Conservation (phyloP, 2,797 vertebrate genomes). For the Centropyge bicolor region DNA sequence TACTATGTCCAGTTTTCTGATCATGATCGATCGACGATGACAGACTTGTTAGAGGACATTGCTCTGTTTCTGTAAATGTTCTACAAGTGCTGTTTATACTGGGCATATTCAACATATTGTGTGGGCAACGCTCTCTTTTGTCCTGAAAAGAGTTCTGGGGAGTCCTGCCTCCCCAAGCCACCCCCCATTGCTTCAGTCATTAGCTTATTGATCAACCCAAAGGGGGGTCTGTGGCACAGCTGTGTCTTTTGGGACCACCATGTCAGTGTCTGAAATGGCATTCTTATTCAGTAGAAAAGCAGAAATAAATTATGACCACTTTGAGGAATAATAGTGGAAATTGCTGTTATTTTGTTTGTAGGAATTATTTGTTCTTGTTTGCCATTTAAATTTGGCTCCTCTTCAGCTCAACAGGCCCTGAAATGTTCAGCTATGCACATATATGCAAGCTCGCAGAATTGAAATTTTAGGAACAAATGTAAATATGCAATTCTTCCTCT, state of each 20-base stretch:
- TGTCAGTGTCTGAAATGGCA: constrained; percentile 22
- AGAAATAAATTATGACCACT: background rate
- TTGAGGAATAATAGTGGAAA: background rate
- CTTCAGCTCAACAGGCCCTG: too few relatives aligned
- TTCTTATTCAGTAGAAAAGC: background rate
- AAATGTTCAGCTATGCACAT: too few relatives aligned
- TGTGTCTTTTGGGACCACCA: constrained; percentile 58
- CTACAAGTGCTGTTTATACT: background rate
- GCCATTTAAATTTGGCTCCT: too few relatives aligned
- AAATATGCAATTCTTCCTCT: too few relatives aligned
- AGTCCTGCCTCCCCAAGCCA: background rate
- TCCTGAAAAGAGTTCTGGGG: constrained; percentile 22
- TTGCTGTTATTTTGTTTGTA: background rate
- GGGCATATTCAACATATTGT: background rate
- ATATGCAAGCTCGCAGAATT: too few relatives aligned
- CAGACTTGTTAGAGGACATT: background rate
- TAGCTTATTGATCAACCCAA: constrained; percentile 66
- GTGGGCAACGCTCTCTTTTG: constrained; percentile 17
- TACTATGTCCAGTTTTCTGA: background rate
- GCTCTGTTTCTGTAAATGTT: background rate
- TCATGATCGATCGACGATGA: background rate
- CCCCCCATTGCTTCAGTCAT: constrained; percentile 57
- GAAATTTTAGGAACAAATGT: too few relatives aligned
- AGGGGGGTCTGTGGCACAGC: constrained; percentile 55
- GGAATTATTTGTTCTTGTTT: too few relatives aligned